Evolutionary conservation across 2,113 vertebrate genomes (phyloP), one percentile per base, ranked within the genome.

Genomic region (Acrocephalus kingi): DNA sequence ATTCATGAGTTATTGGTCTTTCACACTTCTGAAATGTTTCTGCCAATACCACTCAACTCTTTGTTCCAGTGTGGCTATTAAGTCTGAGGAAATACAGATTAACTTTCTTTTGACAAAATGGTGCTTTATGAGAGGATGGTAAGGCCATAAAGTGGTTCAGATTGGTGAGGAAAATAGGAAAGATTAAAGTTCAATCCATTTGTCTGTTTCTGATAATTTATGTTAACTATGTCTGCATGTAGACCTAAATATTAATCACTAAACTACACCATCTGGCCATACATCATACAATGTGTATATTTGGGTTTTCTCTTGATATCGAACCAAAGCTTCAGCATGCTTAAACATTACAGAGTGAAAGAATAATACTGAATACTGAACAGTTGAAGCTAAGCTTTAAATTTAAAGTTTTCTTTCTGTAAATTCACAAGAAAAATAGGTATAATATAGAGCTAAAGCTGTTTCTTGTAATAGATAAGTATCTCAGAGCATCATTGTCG

Each of bases 1-100:
- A 93, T 96, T 98, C 94, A 86, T 97, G 89, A 97, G 79, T 98
- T 98, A 97, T 94, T 96, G 93, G 97, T 94, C 92, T 97, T 94
- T 94, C 82, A 84, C 91, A 90, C 51, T 96, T 97, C 75, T 97
- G 75, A 88, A 96, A 96, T 64, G 28, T 93, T 76, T 96, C 95
- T 97, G 96, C 92, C 97, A 97, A 94, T 97, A 97, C 56, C 58
- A 28, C 55, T 94, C 81, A 73, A 64, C 41, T 73, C 71, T 95
- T 93, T 90, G 82, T 91, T 97, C 74, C 61, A 84, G 54, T 95
- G 54, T 94, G 56, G 33, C 90, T 84, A 45, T 92, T 97, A 93
- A 84, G 20, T 94, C 80, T 77, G 54, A 95, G 72, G 59, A 89
- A 97, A 80, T 89, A 87, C 55, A 56, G 64, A 78, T 96, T 94